Evolutionary conservation across 2,797 vertebrate genomes (phyloP).

Genomic region (Pangasius mekongensis): DNA sequence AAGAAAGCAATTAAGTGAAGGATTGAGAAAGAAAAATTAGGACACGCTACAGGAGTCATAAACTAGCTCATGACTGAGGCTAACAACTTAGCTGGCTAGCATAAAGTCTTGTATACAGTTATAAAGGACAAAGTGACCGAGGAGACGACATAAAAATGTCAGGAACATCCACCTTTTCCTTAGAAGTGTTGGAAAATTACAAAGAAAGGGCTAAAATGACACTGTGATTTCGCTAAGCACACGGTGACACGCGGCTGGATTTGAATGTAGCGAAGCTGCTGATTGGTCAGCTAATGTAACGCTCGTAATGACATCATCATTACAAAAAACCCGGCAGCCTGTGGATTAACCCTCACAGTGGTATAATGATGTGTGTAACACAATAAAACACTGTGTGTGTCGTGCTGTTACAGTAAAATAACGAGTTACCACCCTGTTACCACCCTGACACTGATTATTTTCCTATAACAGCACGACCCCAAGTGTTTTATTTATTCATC

Average conservation of each 20-base stretch:
- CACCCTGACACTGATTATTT: no score
- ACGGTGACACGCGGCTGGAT: neutral
- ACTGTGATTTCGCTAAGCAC: no score
- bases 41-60: neutral
- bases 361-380: no score
- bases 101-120: neutral
- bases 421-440: no score
- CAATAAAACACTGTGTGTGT: no score
- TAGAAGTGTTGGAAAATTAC: neutral
- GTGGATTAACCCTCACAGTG: no score
- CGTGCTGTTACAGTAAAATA: no score
- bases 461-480: no score
- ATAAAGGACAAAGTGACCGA: neutral
- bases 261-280: neutral
- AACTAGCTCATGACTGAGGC: no score
- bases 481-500: no score
- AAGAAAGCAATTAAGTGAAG: no score
- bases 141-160: neutral
- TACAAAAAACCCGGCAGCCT: no score
- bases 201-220: neutral
- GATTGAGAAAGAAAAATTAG: neutral
- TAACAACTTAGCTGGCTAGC: neutral
- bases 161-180: neutral
- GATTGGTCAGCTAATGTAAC: neutral
- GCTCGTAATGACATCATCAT: neutral